Evolutionary conservation across 2,113 vertebrate genomes (phyloP).

Genomic region (Mystacornis crossleyi): DNA sequence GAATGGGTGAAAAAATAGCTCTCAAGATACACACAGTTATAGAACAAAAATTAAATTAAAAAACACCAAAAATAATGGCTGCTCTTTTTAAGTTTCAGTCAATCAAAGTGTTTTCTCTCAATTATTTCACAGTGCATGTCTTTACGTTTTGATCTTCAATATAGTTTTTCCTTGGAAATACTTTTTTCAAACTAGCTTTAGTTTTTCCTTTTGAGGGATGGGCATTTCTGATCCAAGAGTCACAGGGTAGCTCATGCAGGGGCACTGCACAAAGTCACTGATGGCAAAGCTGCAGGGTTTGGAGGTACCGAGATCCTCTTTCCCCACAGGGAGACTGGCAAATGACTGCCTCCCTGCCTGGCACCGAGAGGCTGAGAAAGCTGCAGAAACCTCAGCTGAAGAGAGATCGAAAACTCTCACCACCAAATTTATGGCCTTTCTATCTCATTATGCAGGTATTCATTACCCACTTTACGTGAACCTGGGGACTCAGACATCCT

Average conservation of each 20-base stretch:
- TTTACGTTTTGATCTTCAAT: background rate
- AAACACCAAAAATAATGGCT: background rate
- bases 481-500: background rate
- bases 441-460: background rate
- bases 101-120: background rate
- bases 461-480: background rate
- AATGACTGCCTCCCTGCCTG: background rate
- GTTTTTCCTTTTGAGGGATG: background rate
- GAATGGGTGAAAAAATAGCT: background rate
- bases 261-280: background rate
- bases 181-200: background rate
- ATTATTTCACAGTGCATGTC: background rate
- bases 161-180: background rate
- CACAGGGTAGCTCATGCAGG: accelerated
- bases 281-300: background rate
- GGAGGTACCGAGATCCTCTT: background rate
- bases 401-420: background rate
- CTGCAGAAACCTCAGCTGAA: background rate
- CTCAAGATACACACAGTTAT: background rate
- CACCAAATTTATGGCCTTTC: background rate
- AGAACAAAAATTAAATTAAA: background rate
- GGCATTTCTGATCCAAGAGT: background rate
- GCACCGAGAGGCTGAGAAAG: background rate
- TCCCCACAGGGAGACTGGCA: accelerated
- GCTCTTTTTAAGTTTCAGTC: background rate